Percentiles rank a stretch among this genome's conserved stretches.
These are phyloP conservation scores for Heteropelma amictum DNA, from an alignment of 2,888 invertebrate genomes.

Conservation along the genomic window DNA sequence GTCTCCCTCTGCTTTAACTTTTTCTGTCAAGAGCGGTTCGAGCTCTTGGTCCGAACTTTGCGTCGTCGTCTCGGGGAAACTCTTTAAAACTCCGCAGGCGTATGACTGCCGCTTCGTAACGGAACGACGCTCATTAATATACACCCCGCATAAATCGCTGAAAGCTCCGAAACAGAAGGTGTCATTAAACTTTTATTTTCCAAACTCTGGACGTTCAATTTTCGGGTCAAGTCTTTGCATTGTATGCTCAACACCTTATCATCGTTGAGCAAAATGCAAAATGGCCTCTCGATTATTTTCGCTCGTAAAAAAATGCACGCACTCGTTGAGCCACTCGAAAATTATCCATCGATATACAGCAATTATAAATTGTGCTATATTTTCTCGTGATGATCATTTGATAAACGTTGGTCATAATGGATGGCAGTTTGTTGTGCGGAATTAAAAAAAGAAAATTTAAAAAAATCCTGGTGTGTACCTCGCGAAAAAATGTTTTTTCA, in stretches of 20 bases:
- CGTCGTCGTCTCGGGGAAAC: slow-evolving; percentile 21
- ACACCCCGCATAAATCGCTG: neutral
- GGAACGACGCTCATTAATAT: slow-evolving; percentile 13
- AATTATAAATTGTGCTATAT: too few relatives aligned
- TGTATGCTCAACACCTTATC: neutral
- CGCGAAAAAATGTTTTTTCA: neutral
- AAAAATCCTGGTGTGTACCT: neutral
- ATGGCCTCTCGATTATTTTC: too few relatives aligned
- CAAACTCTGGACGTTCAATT: neutral
- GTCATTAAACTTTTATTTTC: slow-evolving; percentile 21
- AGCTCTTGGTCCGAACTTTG: neutral
- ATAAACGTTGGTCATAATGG: too few relatives aligned
- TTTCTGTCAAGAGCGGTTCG: neutral
- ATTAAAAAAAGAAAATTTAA: too few relatives aligned
- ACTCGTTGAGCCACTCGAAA: too few relatives aligned
- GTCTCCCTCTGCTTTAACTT: neutral
- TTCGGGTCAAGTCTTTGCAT: neutral
- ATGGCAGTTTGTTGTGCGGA: too few relatives aligned
- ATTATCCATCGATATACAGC: too few relatives aligned
- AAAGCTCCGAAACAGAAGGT: neutral
- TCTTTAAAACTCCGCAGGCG: slow-evolving; percentile 17
- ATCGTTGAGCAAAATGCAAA: too few relatives aligned
- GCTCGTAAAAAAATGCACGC: too few relatives aligned
- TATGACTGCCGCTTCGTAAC: slow-evolving; percentile 22
- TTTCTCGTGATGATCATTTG: too few relatives aligned